Evolutionary conservation across 2,888 invertebrate species (phyloP), one percentile per base, ranked within the genome.

Genomic region (Reticulitermes lucifugus): DNA sequence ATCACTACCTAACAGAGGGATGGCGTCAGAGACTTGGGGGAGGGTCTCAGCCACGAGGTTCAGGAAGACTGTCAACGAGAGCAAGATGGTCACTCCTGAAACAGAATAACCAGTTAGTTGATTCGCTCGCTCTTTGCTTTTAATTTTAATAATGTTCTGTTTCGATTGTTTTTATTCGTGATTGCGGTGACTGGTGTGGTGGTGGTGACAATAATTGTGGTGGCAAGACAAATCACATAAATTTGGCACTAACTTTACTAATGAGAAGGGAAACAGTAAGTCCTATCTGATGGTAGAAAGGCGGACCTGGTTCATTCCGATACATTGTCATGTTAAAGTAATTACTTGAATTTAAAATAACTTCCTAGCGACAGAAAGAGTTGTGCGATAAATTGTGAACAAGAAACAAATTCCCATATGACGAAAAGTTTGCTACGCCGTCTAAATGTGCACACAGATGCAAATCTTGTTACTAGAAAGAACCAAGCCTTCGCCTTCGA

Each of bases 11-110:
- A 94, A 93, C 87, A 94, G 91, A 87, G 94, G 94, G 88, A 94
- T 93, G 84, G 94, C 93, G 90, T 93, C 94, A 87, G 94, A 94
- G 85, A 93, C 93, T 88, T 91, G 92, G 86, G 98, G 98, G 95
- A 98, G 96, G 93, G 97, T 98, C 95, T 98, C 98, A 89, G 98
- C 97, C 91, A 98, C 98, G 94, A 98, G 96, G 94, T 98, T 97
- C 93, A 98, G 95, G 95, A 98, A 98, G 92, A 98, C 98, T 93
- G 98, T 98, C 94, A 98, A 95, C 92, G 98, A 98, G 92, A 98
- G 95, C 92, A 98, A 95, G 92, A 98, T 98, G 92, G 97, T 98
- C 93, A 98, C 97, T 94, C 97, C 98, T 98, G 96, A 92, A 94
- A 93, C 87, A 92, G 90, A 91, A 88, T 84, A 83, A 87, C 84